Base-by-base conservation (phyloP, 2,113 vertebrate genomes). In the Cromileptes altivelis region DNA sequence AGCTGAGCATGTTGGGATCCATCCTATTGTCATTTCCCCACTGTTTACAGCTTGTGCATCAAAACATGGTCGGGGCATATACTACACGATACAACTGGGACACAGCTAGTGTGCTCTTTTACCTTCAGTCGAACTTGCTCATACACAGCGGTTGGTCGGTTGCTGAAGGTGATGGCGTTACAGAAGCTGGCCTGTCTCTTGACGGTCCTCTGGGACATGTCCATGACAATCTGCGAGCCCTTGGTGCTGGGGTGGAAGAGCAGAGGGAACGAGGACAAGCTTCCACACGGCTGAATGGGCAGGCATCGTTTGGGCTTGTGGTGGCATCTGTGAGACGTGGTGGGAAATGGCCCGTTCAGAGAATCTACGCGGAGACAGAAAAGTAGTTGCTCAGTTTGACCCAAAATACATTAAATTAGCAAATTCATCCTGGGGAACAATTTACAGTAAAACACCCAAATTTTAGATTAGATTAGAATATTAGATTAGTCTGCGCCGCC, bases 131-230 rank as follows among this genome's bases (percentile, higher is more conserved):
- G 96, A 86, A 99, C 96, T 94, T 99, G 98, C 85, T 99, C 98
- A 0, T 98, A 98, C 84, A 98, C 94, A 84, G 97, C 96, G 2
- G 98, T 96, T 0, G 97, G 96, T 52, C 98, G 96, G 95, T 99
- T 98, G 87, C 97, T 98, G 95, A 99, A 99, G 85, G 98, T 99
- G 86, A 99, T 99, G 93, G 96, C 98, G 0, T 99, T 99, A 89
- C 98, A 99, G 95, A 99, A 99, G 93, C 98, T 99, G 85, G 96
- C 97, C 92, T 97, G 97, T 89, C 98, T 96, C 94, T 97, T 99
- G 87, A 98, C 98, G 0, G 93, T 96, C 90, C 97, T 98, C 91
- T 98, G 98, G 15, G 97, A 96, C 25, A 95, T 89, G 94, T 99
- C 98, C 97, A 99, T 99, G 94, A 98, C 76, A 85, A 99, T 99